Evolutionary conservation across 2,888 invertebrate genomes (phyloP), one percentile per base, ranked within the genome.

Genomic region (Noctuana brunneofusca): DNA sequence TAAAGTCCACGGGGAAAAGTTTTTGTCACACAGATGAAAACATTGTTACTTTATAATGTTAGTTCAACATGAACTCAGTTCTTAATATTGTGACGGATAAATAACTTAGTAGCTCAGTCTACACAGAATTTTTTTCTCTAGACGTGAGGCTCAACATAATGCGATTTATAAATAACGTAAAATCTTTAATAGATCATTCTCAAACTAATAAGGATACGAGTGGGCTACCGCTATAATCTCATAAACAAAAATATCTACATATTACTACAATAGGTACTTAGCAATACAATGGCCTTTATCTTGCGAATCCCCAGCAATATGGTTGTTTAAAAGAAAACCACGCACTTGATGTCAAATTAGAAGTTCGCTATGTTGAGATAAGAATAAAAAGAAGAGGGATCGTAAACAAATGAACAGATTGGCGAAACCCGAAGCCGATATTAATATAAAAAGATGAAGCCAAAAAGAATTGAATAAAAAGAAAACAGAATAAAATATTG

Each of bases 401-500:
- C 27, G 22, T n/a, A 46, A 59, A 22, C 46, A 59, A 59, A 32
- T 56, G 30, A 46, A 22, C 59, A 32, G 53, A 30, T 52, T 46
- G 46, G 32, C 14, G 32, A 43, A 18, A 41, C 20, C 24, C 14
- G 52, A 54, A 54, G 46, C 22, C 46, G 59, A 60, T 60, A 62
- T 67, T 63, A 67, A 66, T 63, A 66, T 63, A 67, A 65, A 52
- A 56, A 57, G 65, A 14, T 1, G 22, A 24, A 63, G 56, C 32
- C 46, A 49, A 66, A 68, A 66, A 50, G 57, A 67, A 67, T 67
- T 66, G 59, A 68, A 67, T 67, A 66, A 59, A 64, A 64, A 65
- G 57, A 54, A 65, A 62, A 64, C 56, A 58, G 54, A 48, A 54
- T 65, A 65, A 68, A 60, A 66, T 59, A 66, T 58, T 53, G 57